Evolutionary conservation across 2,113 vertebrate species (phyloP), one percentile per base, ranked within the genome.

Genomic region (Pao palembangensis): DNA sequence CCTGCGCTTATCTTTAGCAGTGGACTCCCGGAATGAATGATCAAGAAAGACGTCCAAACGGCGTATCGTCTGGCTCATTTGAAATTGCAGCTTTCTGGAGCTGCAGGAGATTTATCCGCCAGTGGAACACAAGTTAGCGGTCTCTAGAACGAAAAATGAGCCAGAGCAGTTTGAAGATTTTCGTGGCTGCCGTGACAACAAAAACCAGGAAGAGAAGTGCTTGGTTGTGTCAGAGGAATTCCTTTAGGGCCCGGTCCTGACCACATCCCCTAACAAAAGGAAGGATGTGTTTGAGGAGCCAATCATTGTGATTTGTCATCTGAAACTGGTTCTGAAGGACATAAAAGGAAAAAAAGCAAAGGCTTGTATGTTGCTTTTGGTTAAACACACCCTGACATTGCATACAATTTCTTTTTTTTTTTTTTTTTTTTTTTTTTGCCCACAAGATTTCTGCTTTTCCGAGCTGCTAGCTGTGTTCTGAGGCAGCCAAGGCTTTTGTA

Each of bases 321-420:
- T 17, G 42, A 17, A 52, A 47, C 43, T 58, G 28, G 42, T 62
- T 58, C 19, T 5, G 0, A 41, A 51, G 31, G 31, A 71, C 51
- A 20, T 57, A 41, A 68, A 70, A 49, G 20, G 49, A 20, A 25
- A 60, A 60, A n/a, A 19, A 55, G 31, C 41, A 38, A 68, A 21
- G 8, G 49, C 38, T 58, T 18, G 43, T 20, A 21, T 49, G 23
- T 51, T 46, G 16, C 55, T 5, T 12, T 17, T 51, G 56, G 55
- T 64, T 25, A 34, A 68, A 60, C 79, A 85, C 81, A 61, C 76
- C 80, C 76, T 71, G 34, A 14, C 21, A 42, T 78, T 73, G 58
- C 73, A 38, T 53, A 64, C 46, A 69, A 16, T 16, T 12, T 43
- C 42, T 12, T 43, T 15, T 43, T 43, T 43, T 43, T 12, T 12